These are phyloP conservation scores for Thelaira solivaga DNA, from an alignment of 2,888 invertebrate genomes.

Conservation along the genomic window DNA sequence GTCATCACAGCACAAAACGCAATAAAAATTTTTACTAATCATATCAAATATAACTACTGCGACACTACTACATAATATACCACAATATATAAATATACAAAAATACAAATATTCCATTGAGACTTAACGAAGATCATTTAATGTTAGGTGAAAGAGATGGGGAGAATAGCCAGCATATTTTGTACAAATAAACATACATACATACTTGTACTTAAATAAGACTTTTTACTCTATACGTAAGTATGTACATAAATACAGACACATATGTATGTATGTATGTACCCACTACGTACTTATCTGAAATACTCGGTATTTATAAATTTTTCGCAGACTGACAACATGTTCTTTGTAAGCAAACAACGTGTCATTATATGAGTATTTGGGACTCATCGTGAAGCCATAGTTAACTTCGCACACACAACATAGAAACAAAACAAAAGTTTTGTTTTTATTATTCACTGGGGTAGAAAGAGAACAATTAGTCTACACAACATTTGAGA, in stretches of 20 bases:
- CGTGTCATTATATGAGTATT: conserved; percentile 52
- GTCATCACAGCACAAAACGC: conserved; percentile 20
- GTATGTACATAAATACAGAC: neutral
- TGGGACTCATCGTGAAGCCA: conserved; percentile 42
- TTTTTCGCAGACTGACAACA: neutral
- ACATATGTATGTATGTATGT: neutral
- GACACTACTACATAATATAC: neutral
- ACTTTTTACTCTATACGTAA: no score
- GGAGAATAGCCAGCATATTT: conserved; percentile 2
- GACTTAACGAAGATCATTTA: conserved; percentile 35
- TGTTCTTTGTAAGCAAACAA: conserved; percentile 40
- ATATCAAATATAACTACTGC: no score
- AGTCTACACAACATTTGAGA: conserved; percentile 32
- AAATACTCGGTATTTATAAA: neutral
- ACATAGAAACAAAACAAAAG: no score
- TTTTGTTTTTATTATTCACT: no score
- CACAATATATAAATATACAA: neutral
- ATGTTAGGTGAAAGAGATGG: neutral
- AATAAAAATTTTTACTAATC: no score
- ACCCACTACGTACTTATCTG: neutral
- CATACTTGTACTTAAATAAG: neutral
- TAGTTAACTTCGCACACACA: conserved; percentile 15
- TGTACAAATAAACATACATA: neutral
- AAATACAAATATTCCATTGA: neutral
- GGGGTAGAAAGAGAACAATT: neutral